phyloP scores from a whole-genome alignment of 1,140 invertebrate species.

The Drosophila repletoides region DNA sequence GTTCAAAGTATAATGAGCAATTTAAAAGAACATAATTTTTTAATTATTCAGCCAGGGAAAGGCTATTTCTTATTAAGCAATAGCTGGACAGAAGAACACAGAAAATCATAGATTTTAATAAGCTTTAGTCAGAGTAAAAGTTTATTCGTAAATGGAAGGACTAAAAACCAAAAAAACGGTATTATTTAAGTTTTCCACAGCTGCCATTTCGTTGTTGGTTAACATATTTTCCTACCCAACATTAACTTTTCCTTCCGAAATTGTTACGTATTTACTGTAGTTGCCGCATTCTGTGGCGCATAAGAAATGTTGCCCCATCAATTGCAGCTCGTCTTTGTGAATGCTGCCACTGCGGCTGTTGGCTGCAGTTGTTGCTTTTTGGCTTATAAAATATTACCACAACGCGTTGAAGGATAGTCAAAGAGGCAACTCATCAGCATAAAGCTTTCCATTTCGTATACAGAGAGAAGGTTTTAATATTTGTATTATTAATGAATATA shows the following conservation, averaged over 20 bases:
- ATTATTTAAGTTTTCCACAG: background rate
- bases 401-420: conserved; percentile 26
- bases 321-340: conserved; percentile 20
- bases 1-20: too few species aligned
- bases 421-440: conserved; percentile 47
- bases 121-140: too few species aligned
- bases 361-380: conserved; percentile 14
- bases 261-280: background rate
- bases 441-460: background rate
- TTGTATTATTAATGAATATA: too few species aligned
- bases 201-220: background rate
- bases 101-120: too few species aligned
- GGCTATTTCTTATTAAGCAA: too few species aligned
- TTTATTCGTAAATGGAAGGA: too few species aligned
- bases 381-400: conserved; percentile 14
- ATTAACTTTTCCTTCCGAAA: background rate
- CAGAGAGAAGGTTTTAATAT: too few species aligned
- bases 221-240: conserved; percentile 4
- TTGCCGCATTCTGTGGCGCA: background rate
- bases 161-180: background rate
- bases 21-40: too few species aligned
- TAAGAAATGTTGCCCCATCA: conserved; percentile 39
- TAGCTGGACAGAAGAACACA: too few species aligned
- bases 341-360: background rate
- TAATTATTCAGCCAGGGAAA: too few species aligned